Evolutionary conservation across 2,797 vertebrate genomes (phyloP).

Genomic region (Oophaga sylvatica): DNA sequence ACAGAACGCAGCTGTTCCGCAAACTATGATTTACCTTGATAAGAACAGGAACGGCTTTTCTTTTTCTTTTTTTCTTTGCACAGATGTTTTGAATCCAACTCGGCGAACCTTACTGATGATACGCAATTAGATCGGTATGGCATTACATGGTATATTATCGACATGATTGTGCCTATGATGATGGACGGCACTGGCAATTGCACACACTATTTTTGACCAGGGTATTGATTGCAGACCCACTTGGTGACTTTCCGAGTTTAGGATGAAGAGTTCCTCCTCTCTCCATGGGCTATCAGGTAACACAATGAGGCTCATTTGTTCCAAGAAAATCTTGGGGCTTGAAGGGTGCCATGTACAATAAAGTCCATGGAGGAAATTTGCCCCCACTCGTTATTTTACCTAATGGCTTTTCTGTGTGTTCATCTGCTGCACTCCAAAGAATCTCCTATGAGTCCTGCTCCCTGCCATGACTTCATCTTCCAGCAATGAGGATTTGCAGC

Average conservation of each 20-base stretch:
- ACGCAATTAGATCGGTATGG: slow-evolving; percentile 53
- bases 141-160: slow-evolving; percentile 19
- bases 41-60: slow-evolving; percentile 16
- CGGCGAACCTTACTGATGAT: slow-evolving; percentile 17
- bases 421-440: slow-evolving; percentile 58
- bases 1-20: slow-evolving; percentile 43
- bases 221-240: slow-evolving; percentile 29
- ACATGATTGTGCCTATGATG: slow-evolving; percentile 22
- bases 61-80: background rate
- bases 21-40: slow-evolving; percentile 49
- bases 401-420: slow-evolving; percentile 60
- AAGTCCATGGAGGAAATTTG: slow-evolving; percentile 49
- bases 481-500: slow-evolving; percentile 53
- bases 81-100: slow-evolving; percentile 47
- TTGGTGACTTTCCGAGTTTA: slow-evolving; percentile 19
- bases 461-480: slow-evolving; percentile 52
- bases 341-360: slow-evolving; percentile 60
- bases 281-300: slow-evolving; percentile 46
- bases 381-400: slow-evolving; percentile 58
- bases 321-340: slow-evolving; percentile 61
- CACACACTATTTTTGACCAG: slow-evolving; percentile 32
- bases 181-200: slow-evolving; percentile 17
- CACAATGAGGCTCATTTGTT: slow-evolving; percentile 59
- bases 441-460: slow-evolving; percentile 57
- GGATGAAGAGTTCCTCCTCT: slow-evolving; percentile 11